Percentiles rank a stretch among this genome's conserved stretches.
Evolutionary conservation across 2,888 invertebrate species (phyloP).

Genomic region (Chloroclysta siterata): DNA sequence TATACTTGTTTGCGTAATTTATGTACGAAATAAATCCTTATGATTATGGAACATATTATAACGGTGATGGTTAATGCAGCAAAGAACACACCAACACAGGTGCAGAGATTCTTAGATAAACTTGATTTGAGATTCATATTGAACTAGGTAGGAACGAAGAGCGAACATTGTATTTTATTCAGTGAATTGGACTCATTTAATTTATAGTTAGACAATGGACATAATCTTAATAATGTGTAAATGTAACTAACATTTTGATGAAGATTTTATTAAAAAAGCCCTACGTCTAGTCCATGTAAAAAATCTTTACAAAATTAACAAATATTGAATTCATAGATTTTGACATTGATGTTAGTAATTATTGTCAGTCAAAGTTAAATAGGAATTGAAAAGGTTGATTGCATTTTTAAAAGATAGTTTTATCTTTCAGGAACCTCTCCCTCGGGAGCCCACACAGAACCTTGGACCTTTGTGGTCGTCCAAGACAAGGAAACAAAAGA

Average conservation of each 20-base stretch:
- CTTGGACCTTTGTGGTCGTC: constrained; percentile 95
- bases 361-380: neutral
- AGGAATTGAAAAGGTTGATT: neutral
- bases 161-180: neutral
- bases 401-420: neutral
- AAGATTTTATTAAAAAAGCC: neutral
- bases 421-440: constrained; percentile 90
- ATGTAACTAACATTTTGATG: neutral
- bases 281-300: too few species aligned
- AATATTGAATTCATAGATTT: too few species aligned
- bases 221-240: neutral
- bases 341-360: too few species aligned
- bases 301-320: too few species aligned
- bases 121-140: constrained; percentile 9
- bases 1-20: constrained; percentile 38
- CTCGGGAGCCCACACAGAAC: constrained; percentile 97
- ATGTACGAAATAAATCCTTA: constrained; percentile 35
- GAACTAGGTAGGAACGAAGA: neutral
- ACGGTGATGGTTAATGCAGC: constrained; percentile 10
- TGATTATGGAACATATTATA: constrained; percentile 28
- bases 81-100: constrained; percentile 8
- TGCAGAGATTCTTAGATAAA: constrained; percentile 8
- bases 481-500: constrained; percentile 87
- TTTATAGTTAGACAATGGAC: neutral
- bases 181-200: neutral